Conservation (phyloP, 2,113 vertebrate species). For the Sitta europaea region DNA sequence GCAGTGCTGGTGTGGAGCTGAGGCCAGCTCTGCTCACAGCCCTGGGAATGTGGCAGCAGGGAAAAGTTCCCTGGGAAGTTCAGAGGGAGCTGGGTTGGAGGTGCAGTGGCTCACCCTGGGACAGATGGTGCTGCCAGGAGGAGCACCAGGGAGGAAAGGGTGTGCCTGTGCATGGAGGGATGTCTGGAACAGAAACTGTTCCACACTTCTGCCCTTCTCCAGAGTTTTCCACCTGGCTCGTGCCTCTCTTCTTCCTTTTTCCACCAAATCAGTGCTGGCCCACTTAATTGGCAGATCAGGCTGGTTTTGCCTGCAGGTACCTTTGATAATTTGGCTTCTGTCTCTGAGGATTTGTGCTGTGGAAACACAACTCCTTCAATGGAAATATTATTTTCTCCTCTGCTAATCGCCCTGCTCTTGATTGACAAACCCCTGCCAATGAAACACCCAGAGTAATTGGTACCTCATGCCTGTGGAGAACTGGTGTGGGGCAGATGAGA, state of each 20-base stretch:
- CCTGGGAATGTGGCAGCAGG: neutral
- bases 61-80: neutral
- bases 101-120: neutral
- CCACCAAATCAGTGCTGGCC: neutral
- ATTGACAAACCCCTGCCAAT: neutral
- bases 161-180: neutral
- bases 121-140: neutral
- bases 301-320: neutral
- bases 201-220: neutral
- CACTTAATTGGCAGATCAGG: neutral
- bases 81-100: neutral
- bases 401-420: neutral
- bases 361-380: neutral
- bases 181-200: neutral
- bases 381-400: neutral
- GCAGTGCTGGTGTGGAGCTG: accelerated
- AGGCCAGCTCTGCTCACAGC: neutral
- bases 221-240: neutral
- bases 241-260: neutral
- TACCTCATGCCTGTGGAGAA: neutral
- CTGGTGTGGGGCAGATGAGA: neutral
- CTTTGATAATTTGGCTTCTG: neutral
- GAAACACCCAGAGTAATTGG: neutral
- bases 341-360: neutral
- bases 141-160: neutral